Evolutionary conservation across 2,113 vertebrate species (phyloP).

Genomic region (Poeciliopsis prolifica): DNA sequence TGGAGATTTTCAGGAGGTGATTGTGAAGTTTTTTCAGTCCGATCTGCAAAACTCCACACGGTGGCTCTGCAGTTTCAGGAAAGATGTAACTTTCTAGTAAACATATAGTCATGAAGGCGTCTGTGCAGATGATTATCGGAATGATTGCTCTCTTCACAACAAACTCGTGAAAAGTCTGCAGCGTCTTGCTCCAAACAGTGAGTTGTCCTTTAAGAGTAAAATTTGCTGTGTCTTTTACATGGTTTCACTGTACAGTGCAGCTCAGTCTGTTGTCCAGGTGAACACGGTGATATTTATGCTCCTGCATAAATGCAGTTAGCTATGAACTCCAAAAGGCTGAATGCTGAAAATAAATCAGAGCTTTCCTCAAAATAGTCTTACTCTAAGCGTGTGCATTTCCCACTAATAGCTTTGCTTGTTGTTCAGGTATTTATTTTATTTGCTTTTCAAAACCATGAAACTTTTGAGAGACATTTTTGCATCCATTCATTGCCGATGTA

Average conservation of each 20-base stretch:
- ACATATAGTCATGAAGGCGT: neutral
- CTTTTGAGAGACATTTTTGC: neutral
- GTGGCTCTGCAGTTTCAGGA: constrained; percentile 2
- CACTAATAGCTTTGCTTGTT: too few relatives aligned
- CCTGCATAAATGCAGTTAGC: too few relatives aligned
- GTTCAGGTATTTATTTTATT: too few relatives aligned
- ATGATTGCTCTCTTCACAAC: neutral
- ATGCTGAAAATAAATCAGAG: too few relatives aligned
- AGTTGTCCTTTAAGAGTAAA: neutral
- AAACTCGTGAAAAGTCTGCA: neutral
- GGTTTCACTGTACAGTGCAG: neutral
- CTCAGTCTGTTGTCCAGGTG: neutral
- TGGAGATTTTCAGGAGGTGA: neutral
- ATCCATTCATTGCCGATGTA: neutral
- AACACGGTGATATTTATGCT: neutral
- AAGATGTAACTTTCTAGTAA: neutral
- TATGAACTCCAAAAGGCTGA: too few relatives aligned
- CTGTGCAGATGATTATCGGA: neutral
- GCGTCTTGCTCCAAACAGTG: too few relatives aligned
- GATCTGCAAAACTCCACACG: constrained; percentile 41
- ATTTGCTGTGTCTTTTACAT: neutral
- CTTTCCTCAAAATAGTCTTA: too few relatives aligned
- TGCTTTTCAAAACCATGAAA: too few relatives aligned
- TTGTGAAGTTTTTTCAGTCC: neutral
- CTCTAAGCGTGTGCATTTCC: too few relatives aligned